Evolutionary conservation across 2,113 vertebrate species (phyloP), one percentile per base, ranked within the genome.

Genomic region (Burhinus bistriatus): DNA sequence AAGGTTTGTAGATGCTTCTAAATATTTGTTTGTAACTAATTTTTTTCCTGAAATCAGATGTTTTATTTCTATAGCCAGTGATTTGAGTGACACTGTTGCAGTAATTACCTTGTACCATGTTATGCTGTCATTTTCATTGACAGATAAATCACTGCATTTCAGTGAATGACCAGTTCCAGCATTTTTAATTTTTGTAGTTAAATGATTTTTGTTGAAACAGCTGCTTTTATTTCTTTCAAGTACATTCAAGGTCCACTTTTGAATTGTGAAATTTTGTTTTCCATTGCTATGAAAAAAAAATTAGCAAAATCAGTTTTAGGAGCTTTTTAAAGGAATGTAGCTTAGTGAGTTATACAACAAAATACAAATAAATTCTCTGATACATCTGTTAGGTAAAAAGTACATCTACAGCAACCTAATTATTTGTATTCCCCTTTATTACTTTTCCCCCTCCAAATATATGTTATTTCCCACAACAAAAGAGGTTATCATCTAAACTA

Each of bases 81-180:
- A 68, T 72, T 76, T 62, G 42, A 71, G 54, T 25, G 12, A 90
- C 15, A 54, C 6, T 65, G 22, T 76, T 92, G 79, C 72, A 77
- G 72, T 52, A 62, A 54, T 96, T 98, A 98, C 98, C 98, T 98
- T 98, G 79, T 98, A 98, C 91, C 98, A 90, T 6, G 52, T 91
- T 49, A 95, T 71, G 25, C 62, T 89, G 44, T 90, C 64, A 73
- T 90, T 89, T 76, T 88, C 89, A 83, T 34, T 29, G 57, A 95
- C 95, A 73, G 93, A 83, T 18, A 34, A 45, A 62, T 87, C 72
- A 32, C 29, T 70, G 90, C 98, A 98, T 40, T 45, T 27, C 82
- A 98, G 83, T 57, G 45, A 45, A 95, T 94, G 87, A 68, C 93
- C 75, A 55, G 85, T 92, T 76, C 96, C 93, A 97, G 97, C 95